A percentile compares a stretch with the other conserved stretches of the same genome.
phyloP scores from a whole-genome alignment of 1,140 invertebrate genomes.

The Drosophila melanogaster region DNA sequence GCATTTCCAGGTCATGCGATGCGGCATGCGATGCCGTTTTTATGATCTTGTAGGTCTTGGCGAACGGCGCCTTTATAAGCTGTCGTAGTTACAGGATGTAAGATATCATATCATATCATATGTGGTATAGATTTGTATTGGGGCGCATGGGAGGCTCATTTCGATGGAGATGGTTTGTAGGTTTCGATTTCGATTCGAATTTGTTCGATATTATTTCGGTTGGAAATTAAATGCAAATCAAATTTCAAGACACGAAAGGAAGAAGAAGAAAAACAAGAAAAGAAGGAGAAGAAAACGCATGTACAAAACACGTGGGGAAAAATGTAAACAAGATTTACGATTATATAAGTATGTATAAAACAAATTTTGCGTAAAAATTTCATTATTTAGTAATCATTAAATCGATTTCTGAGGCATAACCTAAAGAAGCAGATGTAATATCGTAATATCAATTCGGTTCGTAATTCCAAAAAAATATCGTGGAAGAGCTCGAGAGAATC shows the following conservation, averaged over 20 bases:
- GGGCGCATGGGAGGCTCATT: constrained; percentile 2
- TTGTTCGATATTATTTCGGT: constrained; percentile 28
- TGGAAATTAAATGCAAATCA: constrained; percentile 64
- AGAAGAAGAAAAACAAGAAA: constrained; percentile 61
- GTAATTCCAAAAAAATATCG: constrained; percentile 43
- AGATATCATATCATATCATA: constrained; percentile 39
- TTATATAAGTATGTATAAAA: constrained; percentile 58
- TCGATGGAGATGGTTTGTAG: constrained; percentile 24
- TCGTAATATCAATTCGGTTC: constrained; percentile 25
- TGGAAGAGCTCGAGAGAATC: constrained; percentile 50
- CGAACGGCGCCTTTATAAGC: constrained; percentile 97
- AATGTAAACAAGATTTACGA: constrained; percentile 63
- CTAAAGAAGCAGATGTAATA: constrained; percentile 49
- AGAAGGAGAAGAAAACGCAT: constrained; percentile 63
- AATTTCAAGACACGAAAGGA: constrained; percentile 49
- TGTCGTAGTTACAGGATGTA: constrained; percentile 85
- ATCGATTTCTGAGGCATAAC: constrained; percentile 62
- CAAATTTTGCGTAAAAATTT: constrained; percentile 51
- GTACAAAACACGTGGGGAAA: constrained; percentile 58
- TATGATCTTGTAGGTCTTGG: constrained; percentile 97
- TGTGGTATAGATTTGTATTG: constrained; percentile 25
- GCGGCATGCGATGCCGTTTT: constrained; percentile 91
- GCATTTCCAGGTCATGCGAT: constrained; percentile 90
- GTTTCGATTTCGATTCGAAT: constrained; percentile 11
- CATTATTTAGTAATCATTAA: constrained; percentile 56